A percentile compares a stretch with the other conserved stretches of the same genome.
Evolutionary conservation across 2,888 invertebrate genomes (phyloP).

Genomic region (Ctena decussata): DNA sequence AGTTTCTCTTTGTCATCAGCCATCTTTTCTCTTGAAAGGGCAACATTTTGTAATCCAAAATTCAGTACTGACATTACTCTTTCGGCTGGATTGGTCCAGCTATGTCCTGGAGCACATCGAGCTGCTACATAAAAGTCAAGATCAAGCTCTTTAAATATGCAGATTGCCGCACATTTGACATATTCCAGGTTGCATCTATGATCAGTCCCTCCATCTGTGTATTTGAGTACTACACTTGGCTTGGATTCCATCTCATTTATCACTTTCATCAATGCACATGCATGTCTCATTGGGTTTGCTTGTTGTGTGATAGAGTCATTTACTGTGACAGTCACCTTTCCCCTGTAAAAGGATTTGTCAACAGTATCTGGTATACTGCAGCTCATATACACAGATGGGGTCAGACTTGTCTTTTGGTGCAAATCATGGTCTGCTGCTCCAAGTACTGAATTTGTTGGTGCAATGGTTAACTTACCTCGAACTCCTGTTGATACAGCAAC

Average conservation of each 20-base stretch:
- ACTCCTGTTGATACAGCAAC: slow-evolving; percentile 23
- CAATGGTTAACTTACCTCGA: slow-evolving; percentile 23
- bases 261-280: background rate
- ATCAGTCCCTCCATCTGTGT: slow-evolving; percentile 63
- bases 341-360: slow-evolving; percentile 40
- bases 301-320: slow-evolving; percentile 47
- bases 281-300: slow-evolving; percentile 38
- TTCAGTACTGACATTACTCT: slow-evolving; percentile 54
- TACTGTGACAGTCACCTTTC: slow-evolving; percentile 26
- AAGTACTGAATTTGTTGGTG: slow-evolving; percentile 13
- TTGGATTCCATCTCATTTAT: background rate
- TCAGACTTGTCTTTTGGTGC: slow-evolving; percentile 22
- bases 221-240: slow-evolving; percentile 36
- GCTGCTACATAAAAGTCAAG: slow-evolving; percentile 51
- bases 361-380: slow-evolving; percentile 17
- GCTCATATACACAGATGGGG: slow-evolving; percentile 31
- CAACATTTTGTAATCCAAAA: slow-evolving; percentile 39
- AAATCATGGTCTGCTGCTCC: slow-evolving; percentile 37
- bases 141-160: slow-evolving; percentile 50
- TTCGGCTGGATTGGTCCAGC: slow-evolving; percentile 58
- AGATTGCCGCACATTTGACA: slow-evolving; percentile 53
- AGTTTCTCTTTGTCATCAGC: background rate
- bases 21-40: background rate
- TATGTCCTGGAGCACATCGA: slow-evolving; percentile 60
- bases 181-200: slow-evolving; percentile 46